Base-by-base conservation (phyloP, 35 echinoderm and acorn worm species). In the Chiridota heheva region DNA sequence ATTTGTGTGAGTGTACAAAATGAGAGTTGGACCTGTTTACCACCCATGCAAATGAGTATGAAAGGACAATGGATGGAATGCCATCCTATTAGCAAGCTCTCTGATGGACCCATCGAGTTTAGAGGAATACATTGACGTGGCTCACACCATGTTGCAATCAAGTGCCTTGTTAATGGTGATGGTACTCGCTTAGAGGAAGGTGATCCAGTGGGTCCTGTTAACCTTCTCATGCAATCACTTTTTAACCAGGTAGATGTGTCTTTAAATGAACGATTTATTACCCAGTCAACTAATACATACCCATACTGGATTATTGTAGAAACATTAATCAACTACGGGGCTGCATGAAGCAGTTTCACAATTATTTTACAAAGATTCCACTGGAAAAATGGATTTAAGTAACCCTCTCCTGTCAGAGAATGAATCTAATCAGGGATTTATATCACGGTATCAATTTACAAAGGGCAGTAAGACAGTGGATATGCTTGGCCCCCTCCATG, bases 231-330 rank as follows among this genome's bases (percentile, higher is more conserved):
- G 10, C 84, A 87, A 18, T 83, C 70, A 4, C 70, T 88, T 4
- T 83, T 93, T 38, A 75, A 66, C 10, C 67, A 93, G 36, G 69
- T 82, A 2, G 90, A 93, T 40, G 80, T 93, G 2, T 67, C 49
- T 2, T 40, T 93, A 18, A 93, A 93, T 44, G 78, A 93, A 15
- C 71, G 65, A 32, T 53, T 87, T 6, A 48, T 87, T 1, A 88
- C 84, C 6, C 69, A 67, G 5, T 26, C 84, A 17, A 81, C 84
- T 4, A 88, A 88, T 72, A 82, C 71, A 5, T 86, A 93, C 71
- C 64, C 88, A 16, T 91, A 86, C 51, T 69, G 89, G 40, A 83
- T 83, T 13, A 56, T 67, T 28, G 15, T 91, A 24, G 82, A 91
- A 27, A 82, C 70, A 5, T n/a, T 91, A 36, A 29, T 82, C 15